These are phyloP conservation scores for Diachasmimorpha longicaudata DNA, from an alignment of 1,140 invertebrate genomes.

Conservation along the genomic window DNA sequence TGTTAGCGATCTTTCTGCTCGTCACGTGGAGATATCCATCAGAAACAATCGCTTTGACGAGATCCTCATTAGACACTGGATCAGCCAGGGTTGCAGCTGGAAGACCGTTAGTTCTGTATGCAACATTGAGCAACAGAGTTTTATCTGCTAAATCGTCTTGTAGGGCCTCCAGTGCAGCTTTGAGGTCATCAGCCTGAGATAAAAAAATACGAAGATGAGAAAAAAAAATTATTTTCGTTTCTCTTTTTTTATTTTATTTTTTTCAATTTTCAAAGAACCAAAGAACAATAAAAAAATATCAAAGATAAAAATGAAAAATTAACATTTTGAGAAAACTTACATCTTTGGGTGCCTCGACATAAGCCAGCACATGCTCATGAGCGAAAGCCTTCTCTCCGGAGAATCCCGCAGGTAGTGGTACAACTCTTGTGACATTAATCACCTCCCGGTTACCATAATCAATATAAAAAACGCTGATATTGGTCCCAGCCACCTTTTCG, in stretches of 20 bases:
- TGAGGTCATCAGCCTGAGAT: slow-evolving; percentile 75
- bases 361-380: slow-evolving; percentile 84
- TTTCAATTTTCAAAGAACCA: no score
- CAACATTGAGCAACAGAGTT: slow-evolving; percentile 77
- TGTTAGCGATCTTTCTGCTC: slow-evolving; percentile 79
- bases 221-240: no score
- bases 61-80: slow-evolving; percentile 77
- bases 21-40: slow-evolving; percentile 85
- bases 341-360: slow-evolving; percentile 83
- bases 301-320: background rate
- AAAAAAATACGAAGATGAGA: background rate
- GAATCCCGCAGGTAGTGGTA: slow-evolving; percentile 81
- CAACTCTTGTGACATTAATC: slow-evolving; percentile 68
- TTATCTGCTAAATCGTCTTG: slow-evolving; percentile 71
- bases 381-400: slow-evolving; percentile 80
- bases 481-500: slow-evolving; percentile 80
- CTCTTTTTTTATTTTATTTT: no score
- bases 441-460: slow-evolving; percentile 93
- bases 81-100: slow-evolving; percentile 77
- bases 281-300: no score
- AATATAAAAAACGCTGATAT: slow-evolving; percentile 83
- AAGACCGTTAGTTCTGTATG: slow-evolving; percentile 69
- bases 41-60: slow-evolving; percentile 82
- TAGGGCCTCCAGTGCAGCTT: slow-evolving; percentile 77
- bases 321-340: slow-evolving; percentile 60